Base-by-base conservation (phyloP, 2,797 vertebrate genomes). In the Distichodus sexfasciatus region DNA sequence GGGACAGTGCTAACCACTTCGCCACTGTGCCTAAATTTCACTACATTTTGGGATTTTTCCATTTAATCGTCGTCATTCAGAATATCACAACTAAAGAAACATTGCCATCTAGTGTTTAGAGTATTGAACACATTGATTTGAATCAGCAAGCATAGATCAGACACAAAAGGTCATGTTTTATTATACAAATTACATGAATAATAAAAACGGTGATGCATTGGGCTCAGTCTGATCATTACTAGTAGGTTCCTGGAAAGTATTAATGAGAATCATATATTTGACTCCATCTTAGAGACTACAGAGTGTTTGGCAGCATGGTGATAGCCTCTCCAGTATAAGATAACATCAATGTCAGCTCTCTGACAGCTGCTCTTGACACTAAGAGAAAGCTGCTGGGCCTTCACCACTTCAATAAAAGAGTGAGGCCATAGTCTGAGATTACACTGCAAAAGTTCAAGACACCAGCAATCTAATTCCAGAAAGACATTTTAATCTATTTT, bases 341-440 rank as follows among this genome's bases (percentile, higher is more conserved):
- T 53, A 65, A 70, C 59, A 75, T 79, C n/a, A 67, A 35, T 38
- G 69, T 61, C 61, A 69, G 61, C 54, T 72, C 43, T 60, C 50
- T 50, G 72, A 61, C 80, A 83, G 76, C 74, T 86, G 83, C 58
- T 46, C 24, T 53, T 77, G 82, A 80, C 71, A 83, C 53, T 53
- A 38, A 31, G n/a, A 60, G 44, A 38, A 41, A 17, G 35, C 35
- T 41, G 12, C 12, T 69, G n/a, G n/a, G n/a, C n/a, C n/a, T n/a
- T n/a, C n/a, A n/a, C n/a, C n/a, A n/a, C n/a, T 26, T 23, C 36
- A 31, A 23, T 5, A 59, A 33, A 53, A 7, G 6, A 51, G n/a
- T 19, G 40, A 17, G 17, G 17, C 17, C 3, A 8, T 54, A n/a
- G 26, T 40, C 5, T 50, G 14, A 48, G 10, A 15, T 8, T 41